A percentile compares a stretch with the other conserved stretches of the same genome.
These are phyloP conservation scores for Scaptomyza tumidula DNA, from an alignment of 2,888 invertebrate species.

Conservation along the genomic window DNA sequence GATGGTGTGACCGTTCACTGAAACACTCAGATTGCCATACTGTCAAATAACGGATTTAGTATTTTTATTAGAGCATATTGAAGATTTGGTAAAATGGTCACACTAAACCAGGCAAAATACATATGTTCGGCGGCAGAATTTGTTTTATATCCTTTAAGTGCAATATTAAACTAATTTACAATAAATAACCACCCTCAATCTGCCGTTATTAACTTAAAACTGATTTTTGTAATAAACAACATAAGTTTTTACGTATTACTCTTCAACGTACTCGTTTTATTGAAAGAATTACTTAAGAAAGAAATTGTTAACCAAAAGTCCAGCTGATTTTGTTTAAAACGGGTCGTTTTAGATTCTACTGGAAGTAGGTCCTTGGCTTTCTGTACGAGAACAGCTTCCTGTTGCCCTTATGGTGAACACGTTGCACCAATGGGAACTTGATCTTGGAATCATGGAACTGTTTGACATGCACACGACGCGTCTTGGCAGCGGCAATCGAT, in stretches of 20 bases:
- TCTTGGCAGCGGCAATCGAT: slow-evolving; percentile 93
- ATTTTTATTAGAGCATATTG: not conserved
- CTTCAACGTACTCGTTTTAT: slow-evolving; percentile 75
- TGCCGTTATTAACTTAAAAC: not conserved
- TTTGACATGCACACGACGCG: slow-evolving; percentile 97
- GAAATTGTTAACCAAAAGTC: slow-evolving; percentile 54
- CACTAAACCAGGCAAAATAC: no score
- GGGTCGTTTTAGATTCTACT: slow-evolving; percentile 64
- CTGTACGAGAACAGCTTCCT: slow-evolving; percentile 91
- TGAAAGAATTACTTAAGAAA: slow-evolving; percentile 73
- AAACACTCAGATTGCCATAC: not conserved
- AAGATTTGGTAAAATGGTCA: slow-evolving; percentile 3
- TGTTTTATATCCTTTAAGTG: not conserved
- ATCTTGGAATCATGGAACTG: slow-evolving; percentile 99
- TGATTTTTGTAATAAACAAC: not conserved
- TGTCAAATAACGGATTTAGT: not conserved
- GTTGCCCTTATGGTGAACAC: slow-evolving; percentile 92
- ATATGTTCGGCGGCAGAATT: slow-evolving; percentile 4
- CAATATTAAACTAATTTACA: not conserved
- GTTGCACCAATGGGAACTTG: slow-evolving; percentile 97
- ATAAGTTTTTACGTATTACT: slow-evolving; percentile 31
- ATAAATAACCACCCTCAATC: not conserved
- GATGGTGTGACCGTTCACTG: slow-evolving; percentile 35
- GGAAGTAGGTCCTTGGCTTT: slow-evolving; percentile 85
- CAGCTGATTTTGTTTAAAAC: slow-evolving; percentile 42